phyloP scores from a whole-genome alignment of 1,140 invertebrate genomes.

The Orchesella cincta region DNA sequence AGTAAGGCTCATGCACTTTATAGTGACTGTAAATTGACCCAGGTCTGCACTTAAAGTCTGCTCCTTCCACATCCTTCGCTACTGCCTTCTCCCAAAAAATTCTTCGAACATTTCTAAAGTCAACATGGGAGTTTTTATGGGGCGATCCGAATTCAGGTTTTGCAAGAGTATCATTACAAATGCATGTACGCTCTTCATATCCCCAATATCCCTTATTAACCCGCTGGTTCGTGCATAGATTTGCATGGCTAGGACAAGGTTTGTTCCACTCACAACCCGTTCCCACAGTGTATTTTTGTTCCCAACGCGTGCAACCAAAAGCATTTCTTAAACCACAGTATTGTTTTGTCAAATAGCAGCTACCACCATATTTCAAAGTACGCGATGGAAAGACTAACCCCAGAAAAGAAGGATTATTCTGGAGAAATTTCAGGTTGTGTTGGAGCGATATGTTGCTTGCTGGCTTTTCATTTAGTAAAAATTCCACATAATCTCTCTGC shows the following conservation, averaged over 20 bases:
- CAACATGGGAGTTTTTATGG: not conserved
- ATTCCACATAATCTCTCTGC: not conserved
- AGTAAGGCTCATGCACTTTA: not conserved
- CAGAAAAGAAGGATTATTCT: not conserved
- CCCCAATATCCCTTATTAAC: not conserved
- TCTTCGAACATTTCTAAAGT: not conserved
- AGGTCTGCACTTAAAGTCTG: not conserved
- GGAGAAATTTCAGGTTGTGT: not conserved
- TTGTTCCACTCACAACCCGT: not conserved
- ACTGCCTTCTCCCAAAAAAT: not conserved
- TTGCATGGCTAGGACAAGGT: not conserved
- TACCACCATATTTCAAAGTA: not conserved
- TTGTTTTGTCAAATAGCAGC: not conserved
- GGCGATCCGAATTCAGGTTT: not conserved
- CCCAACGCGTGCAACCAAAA: not conserved
- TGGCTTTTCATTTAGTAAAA: not conserved
- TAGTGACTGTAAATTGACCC: not conserved
- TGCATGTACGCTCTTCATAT: not conserved
- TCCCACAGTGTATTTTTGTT: not conserved
- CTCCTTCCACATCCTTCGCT: not conserved
- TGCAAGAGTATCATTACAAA: not conserved
- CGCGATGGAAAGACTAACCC: not conserved
- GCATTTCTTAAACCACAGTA: not conserved
- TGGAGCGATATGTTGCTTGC: constrained; percentile 11
- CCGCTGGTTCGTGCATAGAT: no score